phyloP scores from a whole-genome alignment of 2,797 vertebrate genomes.

The Muscicapa striata region DNA sequence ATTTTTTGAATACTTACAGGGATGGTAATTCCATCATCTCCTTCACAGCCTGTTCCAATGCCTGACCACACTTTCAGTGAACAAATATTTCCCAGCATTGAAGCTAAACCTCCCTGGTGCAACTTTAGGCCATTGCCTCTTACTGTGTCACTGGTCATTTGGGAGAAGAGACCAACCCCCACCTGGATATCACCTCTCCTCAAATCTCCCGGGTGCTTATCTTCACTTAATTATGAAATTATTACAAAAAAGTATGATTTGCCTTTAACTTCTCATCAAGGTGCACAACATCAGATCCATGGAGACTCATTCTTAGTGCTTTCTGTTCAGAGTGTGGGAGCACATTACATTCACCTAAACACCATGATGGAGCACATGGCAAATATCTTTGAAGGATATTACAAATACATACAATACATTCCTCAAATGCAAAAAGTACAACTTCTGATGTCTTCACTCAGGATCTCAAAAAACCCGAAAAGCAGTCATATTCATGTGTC shows the following conservation, averaged over 20 bases:
- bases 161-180: background rate
- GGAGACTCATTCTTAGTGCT: background rate
- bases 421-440: background rate
- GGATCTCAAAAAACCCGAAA: background rate
- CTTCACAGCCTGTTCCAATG: background rate
- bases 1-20: background rate
- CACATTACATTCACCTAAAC: background rate
- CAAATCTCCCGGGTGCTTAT: background rate
- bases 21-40: background rate
- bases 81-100: background rate
- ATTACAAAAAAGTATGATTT: background rate
- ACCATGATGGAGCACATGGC: fast-evolving
- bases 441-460: background rate
- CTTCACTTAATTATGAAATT: background rate
- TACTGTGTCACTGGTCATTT: background rate
- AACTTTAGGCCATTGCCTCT: background rate
- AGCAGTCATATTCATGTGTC: background rate
- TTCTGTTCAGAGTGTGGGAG: background rate
- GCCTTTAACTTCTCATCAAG: background rate
- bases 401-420: background rate
- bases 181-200: background rate
- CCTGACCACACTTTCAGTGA: background rate
- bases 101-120: background rate
- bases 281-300: background rate
- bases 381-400: background rate